Percentiles rank a stretch among this genome's conserved stretches.
Conservation (phyloP, 2,888 invertebrate species). For the Augiades crinisus region DNA sequence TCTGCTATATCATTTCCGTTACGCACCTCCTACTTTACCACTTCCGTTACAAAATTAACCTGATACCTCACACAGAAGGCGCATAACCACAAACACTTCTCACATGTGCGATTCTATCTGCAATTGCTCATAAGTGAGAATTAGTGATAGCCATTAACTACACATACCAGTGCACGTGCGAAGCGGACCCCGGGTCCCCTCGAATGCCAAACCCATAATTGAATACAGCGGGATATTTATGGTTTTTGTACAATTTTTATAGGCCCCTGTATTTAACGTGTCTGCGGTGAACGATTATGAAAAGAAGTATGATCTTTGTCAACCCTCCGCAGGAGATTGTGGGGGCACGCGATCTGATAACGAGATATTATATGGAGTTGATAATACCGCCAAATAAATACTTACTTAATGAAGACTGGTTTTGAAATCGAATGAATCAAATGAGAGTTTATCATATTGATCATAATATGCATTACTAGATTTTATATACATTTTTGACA, state of each 20-base stretch:
- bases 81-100: too few species aligned
- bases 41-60: too few species aligned
- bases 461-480: too few species aligned
- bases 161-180: constrained; percentile 29
- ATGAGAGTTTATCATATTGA: too few species aligned
- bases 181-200: constrained; percentile 31
- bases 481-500: too few species aligned
- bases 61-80: too few species aligned
- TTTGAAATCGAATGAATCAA: too few species aligned
- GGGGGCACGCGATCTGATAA: constrained; percentile 33
- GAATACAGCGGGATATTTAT: constrained; percentile 70
- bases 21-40: too few species aligned
- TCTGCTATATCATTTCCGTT: too few species aligned
- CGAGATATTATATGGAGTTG: constrained; percentile 30
- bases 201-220: constrained; percentile 49
- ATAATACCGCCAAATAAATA: constrained; percentile 4
- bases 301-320: constrained; percentile 60
- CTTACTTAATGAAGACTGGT: too few species aligned
- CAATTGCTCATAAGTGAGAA: background rate
- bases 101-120: too few species aligned
- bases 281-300: constrained; percentile 67
- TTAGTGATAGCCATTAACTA: constrained; percentile 27
- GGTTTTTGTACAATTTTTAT: constrained; percentile 71
- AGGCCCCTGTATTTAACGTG: constrained; percentile 71
- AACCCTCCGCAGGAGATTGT: constrained; percentile 45